A percentile compares a stretch with the other conserved stretches of the same genome.
Evolutionary conservation across 2,113 vertebrate genomes (phyloP).

Genomic region (Empidonax alnorum): DNA sequence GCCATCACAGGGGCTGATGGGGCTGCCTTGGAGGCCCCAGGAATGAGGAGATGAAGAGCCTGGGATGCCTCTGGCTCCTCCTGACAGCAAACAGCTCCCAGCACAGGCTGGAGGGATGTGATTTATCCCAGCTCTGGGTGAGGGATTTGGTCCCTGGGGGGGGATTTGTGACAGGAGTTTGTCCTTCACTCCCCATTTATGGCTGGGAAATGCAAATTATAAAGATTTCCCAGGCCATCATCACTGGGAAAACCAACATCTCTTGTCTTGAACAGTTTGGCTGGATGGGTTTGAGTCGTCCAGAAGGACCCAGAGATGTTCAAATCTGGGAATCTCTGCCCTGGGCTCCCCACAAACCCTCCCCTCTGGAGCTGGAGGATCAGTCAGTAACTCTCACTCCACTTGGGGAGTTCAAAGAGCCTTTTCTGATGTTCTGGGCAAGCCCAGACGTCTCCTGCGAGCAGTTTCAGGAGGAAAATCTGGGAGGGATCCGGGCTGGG

Average conservation of each 20-base stretch:
- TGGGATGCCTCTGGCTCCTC: not conserved
- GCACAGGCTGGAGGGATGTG: rapidly evolving
- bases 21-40: not conserved
- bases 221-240: not conserved
- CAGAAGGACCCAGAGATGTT: not conserved
- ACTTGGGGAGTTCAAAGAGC: not conserved
- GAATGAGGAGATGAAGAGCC: not conserved
- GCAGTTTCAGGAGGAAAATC: not conserved
- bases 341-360: not conserved
- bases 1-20: not conserved
- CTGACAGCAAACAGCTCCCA: not conserved
- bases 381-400: not conserved
- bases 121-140: not conserved
- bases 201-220: not conserved
- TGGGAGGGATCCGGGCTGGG: not conserved
- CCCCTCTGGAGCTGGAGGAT: not conserved
- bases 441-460: not conserved
- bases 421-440: not conserved
- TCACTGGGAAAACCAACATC: not conserved
- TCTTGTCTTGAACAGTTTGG: not conserved
- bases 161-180: not conserved
- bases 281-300: not conserved
- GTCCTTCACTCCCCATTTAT: not conserved
- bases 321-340: not conserved
- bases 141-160: not conserved